Percentiles rank a stretch among this genome's conserved stretches.
Evolutionary conservation across 2,113 vertebrate species (phyloP).

Genomic region (Pterocles gutturalis): DNA sequence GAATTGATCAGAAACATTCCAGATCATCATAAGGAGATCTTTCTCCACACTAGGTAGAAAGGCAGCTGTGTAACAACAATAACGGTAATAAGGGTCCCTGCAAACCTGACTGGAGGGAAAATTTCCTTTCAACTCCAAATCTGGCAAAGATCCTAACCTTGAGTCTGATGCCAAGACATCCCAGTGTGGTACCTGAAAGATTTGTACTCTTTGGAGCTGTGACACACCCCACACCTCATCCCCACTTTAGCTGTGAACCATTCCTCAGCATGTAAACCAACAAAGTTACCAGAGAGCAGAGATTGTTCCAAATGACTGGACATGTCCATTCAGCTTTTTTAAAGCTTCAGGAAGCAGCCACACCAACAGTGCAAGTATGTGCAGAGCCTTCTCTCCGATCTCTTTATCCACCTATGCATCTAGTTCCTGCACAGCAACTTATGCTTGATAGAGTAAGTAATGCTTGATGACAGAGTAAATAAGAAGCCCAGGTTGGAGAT

Average conservation of each 20-base stretch:
- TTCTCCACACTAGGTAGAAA: not conserved
- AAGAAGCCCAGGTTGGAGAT: not conserved
- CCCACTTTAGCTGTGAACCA: not conserved
- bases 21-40: not conserved
- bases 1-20: not conserved
- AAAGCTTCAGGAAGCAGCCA: not conserved
- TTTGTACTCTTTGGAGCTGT: not conserved
- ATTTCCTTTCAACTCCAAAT: not conserved
- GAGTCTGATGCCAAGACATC: not conserved
- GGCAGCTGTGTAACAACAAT: not conserved
- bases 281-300: not conserved
- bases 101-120: not conserved
- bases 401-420: fast-evolving
- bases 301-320: not conserved
- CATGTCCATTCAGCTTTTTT: not conserved
- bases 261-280: not conserved
- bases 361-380: fast-evolving
- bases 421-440: not conserved
- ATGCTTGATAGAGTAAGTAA: fast-evolving
- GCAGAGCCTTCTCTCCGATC: not conserved
- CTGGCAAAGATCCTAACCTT: not conserved
- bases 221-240: not conserved
- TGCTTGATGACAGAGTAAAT: no score
- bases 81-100: not conserved
- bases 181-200: not conserved